phyloP scores from a whole-genome alignment of 2,888 invertebrate genomes.

The Drosophila aldrichi region DNA sequence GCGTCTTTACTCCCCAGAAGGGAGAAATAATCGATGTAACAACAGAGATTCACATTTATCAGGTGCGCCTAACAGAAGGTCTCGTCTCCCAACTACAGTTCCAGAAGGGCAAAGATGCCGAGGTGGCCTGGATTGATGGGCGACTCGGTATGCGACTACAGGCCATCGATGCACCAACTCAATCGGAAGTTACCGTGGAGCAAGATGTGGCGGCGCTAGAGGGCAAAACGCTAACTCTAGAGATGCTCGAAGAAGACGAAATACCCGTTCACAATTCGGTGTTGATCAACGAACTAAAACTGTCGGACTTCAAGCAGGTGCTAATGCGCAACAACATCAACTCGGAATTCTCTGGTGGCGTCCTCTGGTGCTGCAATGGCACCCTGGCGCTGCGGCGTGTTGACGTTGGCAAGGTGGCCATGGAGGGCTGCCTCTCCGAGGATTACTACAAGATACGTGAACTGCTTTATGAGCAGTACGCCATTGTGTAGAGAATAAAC shows the following conservation, averaged over 20 bases:
- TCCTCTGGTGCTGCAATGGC: conserved; percentile 96
- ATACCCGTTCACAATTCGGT: conserved; percentile 92
- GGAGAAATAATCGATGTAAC: conserved; percentile 97
- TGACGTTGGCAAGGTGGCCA: conserved; percentile 95
- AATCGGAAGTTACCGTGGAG: conserved; percentile 54
- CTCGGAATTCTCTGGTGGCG: conserved; percentile 96
- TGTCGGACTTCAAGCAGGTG: conserved; percentile 95
- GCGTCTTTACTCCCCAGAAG: conserved; percentile 92
- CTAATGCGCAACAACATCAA: conserved; percentile 90
- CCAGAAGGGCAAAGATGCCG: conserved; percentile 93
- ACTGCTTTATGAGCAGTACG: conserved; percentile 97
- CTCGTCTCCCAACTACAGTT: conserved; percentile 94
- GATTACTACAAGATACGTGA: conserved; percentile 98
- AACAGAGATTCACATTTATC: conserved; percentile 98
- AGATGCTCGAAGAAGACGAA: conserved; percentile 87
- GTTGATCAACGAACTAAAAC: conserved; percentile 96
- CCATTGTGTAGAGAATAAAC: conserved; percentile 90
- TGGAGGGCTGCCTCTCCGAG: conserved; percentile 97
- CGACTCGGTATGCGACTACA: conserved; percentile 89
- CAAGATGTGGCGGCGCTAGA: conserved; percentile 83
- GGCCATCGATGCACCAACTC: conserved; percentile 86
- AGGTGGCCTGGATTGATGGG: conserved; percentile 98
- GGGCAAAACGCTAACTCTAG: conserved; percentile 89
- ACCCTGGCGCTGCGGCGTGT: conserved; percentile 95
- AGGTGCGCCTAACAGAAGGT: conserved; percentile 96